These are phyloP conservation scores for Formicarius rufipectus DNA, from an alignment of 2,113 vertebrate genomes.

Conservation along the genomic window DNA sequence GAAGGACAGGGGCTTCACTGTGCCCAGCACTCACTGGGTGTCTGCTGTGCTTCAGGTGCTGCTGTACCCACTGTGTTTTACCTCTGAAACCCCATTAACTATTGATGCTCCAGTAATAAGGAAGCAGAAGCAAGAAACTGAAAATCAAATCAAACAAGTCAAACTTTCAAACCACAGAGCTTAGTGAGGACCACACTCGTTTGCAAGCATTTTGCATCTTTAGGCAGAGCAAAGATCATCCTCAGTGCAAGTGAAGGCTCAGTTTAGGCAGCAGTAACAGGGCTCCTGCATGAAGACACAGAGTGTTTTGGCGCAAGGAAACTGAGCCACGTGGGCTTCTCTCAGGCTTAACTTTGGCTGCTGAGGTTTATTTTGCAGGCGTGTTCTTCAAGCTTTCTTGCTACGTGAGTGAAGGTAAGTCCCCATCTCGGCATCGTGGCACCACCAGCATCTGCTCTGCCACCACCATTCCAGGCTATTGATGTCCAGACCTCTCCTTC, in stretches of 20 bases:
- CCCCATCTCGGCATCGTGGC: background rate
- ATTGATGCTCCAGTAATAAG: background rate
- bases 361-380: background rate
- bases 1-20: background rate
- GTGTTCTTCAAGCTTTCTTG: background rate
- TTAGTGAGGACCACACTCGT: background rate
- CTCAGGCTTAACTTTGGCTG: background rate
- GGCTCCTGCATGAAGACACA: background rate
- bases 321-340: fast-evolving
- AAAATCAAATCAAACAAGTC: too few relatives aligned
- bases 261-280: background rate
- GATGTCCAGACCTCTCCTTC: background rate
- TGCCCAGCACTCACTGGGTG: background rate
- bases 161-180: background rate
- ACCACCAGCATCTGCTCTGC: background rate
- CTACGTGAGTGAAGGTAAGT: background rate
- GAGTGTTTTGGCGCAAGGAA: background rate
- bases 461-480: background rate
- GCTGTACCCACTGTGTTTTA: background rate
- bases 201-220: background rate
- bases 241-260: background rate
- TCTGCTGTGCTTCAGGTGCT: background rate
- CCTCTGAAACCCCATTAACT: background rate
- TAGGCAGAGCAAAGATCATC: background rate
- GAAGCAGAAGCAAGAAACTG: background rate